Evolutionary conservation across 2,888 invertebrate genomes (phyloP).

Genomic region (Lymantria monacha): DNA sequence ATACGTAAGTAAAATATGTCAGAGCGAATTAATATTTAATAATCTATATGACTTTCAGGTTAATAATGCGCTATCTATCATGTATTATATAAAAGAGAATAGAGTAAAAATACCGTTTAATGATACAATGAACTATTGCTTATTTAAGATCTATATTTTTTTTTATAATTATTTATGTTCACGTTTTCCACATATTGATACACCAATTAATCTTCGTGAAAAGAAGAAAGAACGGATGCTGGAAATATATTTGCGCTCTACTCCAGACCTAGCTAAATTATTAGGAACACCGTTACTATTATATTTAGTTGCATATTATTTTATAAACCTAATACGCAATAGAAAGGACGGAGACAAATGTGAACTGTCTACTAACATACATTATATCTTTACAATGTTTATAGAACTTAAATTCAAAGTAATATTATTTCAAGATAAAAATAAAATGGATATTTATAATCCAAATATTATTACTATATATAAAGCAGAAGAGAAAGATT

Average conservation of each 20-base stretch:
- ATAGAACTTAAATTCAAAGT: background rate
- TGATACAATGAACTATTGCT: background rate
- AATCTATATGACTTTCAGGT: slow-evolving; percentile 7
- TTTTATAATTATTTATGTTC: background rate
- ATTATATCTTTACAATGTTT: background rate
- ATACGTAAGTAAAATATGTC: slow-evolving; percentile 13
- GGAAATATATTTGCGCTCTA: no score
- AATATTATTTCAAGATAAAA: slow-evolving; percentile 15
- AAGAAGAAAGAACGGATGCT: no score
- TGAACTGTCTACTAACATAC: background rate
- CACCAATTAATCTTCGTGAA: background rate
- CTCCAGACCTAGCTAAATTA: background rate
- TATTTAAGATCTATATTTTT: background rate
- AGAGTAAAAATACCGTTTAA: background rate
- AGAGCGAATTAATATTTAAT: slow-evolving; percentile 9
- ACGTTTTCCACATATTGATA: background rate
- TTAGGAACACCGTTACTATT: background rate
- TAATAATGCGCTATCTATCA: slow-evolving; percentile 11
- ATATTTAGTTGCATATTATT: background rate
- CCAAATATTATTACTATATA: background rate
- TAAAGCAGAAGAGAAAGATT: background rate
- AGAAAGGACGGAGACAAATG: background rate
- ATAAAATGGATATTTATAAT: background rate
- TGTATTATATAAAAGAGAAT: background rate
- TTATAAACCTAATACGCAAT: background rate